These are phyloP conservation scores for Varecia variegata DNA, from an alignment of 2,797 vertebrate genomes.

Conservation along the genomic window DNA sequence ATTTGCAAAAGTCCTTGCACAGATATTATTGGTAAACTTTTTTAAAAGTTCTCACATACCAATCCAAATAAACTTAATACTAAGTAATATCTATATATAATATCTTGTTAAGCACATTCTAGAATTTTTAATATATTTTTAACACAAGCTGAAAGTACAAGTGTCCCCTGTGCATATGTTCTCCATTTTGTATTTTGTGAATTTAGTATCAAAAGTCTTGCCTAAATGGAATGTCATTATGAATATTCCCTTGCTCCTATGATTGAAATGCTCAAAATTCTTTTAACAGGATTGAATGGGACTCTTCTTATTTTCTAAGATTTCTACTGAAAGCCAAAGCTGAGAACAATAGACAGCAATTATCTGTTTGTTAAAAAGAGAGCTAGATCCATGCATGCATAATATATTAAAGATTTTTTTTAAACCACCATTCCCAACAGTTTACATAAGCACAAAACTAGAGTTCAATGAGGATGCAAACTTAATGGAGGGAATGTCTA, in stretches of 20 bases:
- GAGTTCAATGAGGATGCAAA: background rate
- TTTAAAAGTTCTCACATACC: background rate
- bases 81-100: background rate
- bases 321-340: background rate
- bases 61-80: background rate
- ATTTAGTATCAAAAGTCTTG: background rate
- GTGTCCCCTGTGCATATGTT: background rate
- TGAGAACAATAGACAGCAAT: background rate
- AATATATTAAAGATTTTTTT: no score
- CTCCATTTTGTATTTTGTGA: background rate
- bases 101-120: background rate
- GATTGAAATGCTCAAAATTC: background rate
- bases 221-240: background rate
- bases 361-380: background rate
- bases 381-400: background rate
- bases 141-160: background rate
- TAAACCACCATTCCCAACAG: background rate
- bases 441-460: background rate
- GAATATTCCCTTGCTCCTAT: background rate
- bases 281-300: background rate
- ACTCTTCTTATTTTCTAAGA: background rate
- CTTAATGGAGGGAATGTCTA: background rate
- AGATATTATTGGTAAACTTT: background rate
- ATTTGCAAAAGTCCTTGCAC: background rate
- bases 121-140: background rate